Evolutionary conservation across 2,888 invertebrate genomes (phyloP), one percentile per base, ranked within the genome.

Genomic region (Brachynemurus nebulosus): DNA sequence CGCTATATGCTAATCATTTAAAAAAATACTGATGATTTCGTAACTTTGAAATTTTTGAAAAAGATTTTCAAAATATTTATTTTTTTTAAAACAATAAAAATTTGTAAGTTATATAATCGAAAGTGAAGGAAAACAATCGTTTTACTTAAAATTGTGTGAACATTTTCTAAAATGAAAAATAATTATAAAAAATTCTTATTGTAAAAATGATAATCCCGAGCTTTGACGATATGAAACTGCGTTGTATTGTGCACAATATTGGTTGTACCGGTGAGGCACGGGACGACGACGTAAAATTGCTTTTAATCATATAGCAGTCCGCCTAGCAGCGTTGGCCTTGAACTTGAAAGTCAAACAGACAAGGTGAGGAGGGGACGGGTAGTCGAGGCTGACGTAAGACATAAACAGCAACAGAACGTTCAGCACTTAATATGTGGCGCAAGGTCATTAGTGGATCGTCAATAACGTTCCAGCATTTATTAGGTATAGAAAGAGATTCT

Each of bases 381-480:
- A 20, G 18, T 12, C 37, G 16, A 18, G 37, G 20, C 37, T 37
- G 37, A 37, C 37, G 37, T 37, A 37, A 37, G 16, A 37, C 17
- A 30, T 14, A 30, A 30, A 30, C 30, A 30, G 37, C 37, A 37
- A 37, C 37, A 37, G n/a, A n/a, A n/a, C n/a, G n/a, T n/a, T n/a
- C n/a, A n/a, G 37, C 37, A 37, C 20, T 37, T 37, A 37, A 37
- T 37, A 37, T 37, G 20, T 37, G 37, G 37, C 37, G 37, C 37
- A 37, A 37, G 37, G 37, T 37, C 37, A 37, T 18, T 20, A 20
- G 12, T 20, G 37, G 37, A 37, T 37, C 18, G 37, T 37, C 37
- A 37, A 37, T 37, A 37, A 33, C 16, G n/a, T 33, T 14, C 33
- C 33, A 33, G 12, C n/a, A 33, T 14, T 33, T 16, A 33, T 33